phyloP scores from a whole-genome alignment of 2,888 invertebrate genomes.

The Cylindroiulus punctatus region DNA sequence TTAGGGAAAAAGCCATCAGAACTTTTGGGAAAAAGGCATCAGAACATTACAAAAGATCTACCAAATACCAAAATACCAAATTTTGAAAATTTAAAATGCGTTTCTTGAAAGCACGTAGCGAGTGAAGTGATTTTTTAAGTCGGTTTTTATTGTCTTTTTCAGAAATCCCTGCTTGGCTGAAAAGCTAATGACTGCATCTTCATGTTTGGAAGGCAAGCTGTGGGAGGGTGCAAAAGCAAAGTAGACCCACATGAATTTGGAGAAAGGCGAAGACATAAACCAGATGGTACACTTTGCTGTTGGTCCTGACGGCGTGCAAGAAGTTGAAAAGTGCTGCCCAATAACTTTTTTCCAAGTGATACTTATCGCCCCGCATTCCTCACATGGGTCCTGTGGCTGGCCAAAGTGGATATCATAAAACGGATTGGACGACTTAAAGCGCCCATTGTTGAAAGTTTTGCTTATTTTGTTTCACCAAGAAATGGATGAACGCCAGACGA shows the following conservation, averaged over 20 bases:
- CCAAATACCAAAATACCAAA: too few relatives aligned
- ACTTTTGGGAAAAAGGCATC: too few relatives aligned
- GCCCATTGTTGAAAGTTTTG: background rate
- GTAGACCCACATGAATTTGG: slow-evolving; percentile 9
- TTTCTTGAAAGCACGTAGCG: too few relatives aligned
- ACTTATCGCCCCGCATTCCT: slow-evolving; percentile 26
- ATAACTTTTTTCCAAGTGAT: slow-evolving; percentile 2
- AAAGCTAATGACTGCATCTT: slow-evolving; percentile 26
- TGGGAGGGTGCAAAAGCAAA: background rate
- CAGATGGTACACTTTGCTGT: slow-evolving; percentile 33
- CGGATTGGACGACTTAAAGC: background rate
- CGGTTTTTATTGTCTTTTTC: background rate
- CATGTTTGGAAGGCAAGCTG: slow-evolving; percentile 3
- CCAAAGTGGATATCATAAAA: slow-evolving; percentile 27
- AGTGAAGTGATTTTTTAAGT: background rate
- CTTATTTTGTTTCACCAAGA: slow-evolving; percentile 9
- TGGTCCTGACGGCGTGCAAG: slow-evolving; percentile 19
- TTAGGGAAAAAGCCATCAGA: too few relatives aligned
- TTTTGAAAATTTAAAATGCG: too few relatives aligned
- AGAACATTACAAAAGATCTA: too few relatives aligned
- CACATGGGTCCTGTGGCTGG: slow-evolving; percentile 1
- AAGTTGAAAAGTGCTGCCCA: background rate
- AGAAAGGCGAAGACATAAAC: slow-evolving; percentile 33
- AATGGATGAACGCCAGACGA: background rate
- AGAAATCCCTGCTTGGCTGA: background rate